Evolutionary conservation across 1,140 invertebrate genomes (phyloP), one percentile per base, ranked within the genome.

Genomic region (Ylistrum balloti): DNA sequence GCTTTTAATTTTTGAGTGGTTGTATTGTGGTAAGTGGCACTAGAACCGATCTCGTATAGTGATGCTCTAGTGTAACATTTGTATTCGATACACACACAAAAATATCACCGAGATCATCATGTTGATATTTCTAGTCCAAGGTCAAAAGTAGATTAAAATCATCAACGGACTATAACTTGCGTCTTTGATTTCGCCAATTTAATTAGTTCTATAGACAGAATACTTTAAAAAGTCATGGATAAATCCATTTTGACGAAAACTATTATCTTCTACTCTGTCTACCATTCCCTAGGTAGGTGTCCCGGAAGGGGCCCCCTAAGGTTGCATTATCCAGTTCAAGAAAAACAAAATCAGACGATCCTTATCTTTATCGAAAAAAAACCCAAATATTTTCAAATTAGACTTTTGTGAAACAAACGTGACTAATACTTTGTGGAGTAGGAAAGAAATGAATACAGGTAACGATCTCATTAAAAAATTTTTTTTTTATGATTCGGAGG

Each of bases 181-280:
- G 56, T 74, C 56, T 74, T 74, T 74, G 56, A 74, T 74, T 74
- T 74, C 56, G 56, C 56, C 56, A 17, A 74, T 74, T 74, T 74
- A 74, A 74, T 74, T 74, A 74, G 56, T 28, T 28, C 56, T 74
- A 74, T 74, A 74, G 56, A 74, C 56, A 74, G 56, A 74, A 74
- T n/a, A 74, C 56, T 74, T 74, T 22, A 20, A n/a, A 74, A 74
- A 74, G 56, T 28, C 56, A 74, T 28, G 56, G n/a, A 28, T 74
- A 74, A 74, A 74, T 74, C 56, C 56, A 74, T 74, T 74, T 74
- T 74, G n/a, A 74, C 56, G 56, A 74, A 74, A n/a, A 74, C 20
- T 74, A n/a, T 74, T 74, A 74, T 74, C 56, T 74, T n/a, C 22
- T 45, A n/a, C 17, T 74, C 56, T 28, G 56, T n/a, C n/a, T 3